Evolutionary conservation across 2,797 vertebrate genomes (phyloP), one percentile per base, ranked within the genome.

Genomic region (Gambusia yucatana): DNA sequence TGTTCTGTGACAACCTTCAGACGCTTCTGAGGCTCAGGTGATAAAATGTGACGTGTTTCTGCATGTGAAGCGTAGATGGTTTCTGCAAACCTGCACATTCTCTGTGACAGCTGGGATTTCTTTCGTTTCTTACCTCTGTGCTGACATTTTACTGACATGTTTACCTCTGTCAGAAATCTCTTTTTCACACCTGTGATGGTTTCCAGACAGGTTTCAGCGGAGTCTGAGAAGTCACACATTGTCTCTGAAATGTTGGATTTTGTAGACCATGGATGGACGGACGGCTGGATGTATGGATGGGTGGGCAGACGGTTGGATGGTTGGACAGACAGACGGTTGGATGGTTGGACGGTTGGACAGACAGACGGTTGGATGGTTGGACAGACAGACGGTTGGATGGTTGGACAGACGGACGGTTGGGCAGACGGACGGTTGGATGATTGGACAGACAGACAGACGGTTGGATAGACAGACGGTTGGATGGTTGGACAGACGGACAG

Each of bases 101-200:
- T 78, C 7, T 13, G 9, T 65, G 72, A 80, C 73, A 73, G 78
- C 75, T 75, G 74, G 76, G 72, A 46, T 81, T 63, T 80, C 79
- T 43, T 57, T 28, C 48, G 73, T 82, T 44, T 75, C 85, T 74
- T 6, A 16, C 84, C 73, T 9, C 43, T 5, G 59, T 76, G 79
- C 82, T 88, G 61, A 36, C 33, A 41, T 80, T 87, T 88, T 87
- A 88, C 87, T 92, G 91, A 88, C 85, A 79, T 91, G 86, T 94
- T 92, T 91, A 88, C 87, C 63, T 80, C 90, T 69, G 78, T 81
- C 86, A 85, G 59, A 79, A 76, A 82, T 77, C 43, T 48, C 77
- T 72, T 80, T 78, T 77, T 79, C 82, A 81, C 83, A 81, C 83
- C 70, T 63, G 41, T 75, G 79, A 74, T 79, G 43, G 78, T 80